phyloP scores from a whole-genome alignment of 2,797 vertebrate species.

The Danionella dracula region DNA sequence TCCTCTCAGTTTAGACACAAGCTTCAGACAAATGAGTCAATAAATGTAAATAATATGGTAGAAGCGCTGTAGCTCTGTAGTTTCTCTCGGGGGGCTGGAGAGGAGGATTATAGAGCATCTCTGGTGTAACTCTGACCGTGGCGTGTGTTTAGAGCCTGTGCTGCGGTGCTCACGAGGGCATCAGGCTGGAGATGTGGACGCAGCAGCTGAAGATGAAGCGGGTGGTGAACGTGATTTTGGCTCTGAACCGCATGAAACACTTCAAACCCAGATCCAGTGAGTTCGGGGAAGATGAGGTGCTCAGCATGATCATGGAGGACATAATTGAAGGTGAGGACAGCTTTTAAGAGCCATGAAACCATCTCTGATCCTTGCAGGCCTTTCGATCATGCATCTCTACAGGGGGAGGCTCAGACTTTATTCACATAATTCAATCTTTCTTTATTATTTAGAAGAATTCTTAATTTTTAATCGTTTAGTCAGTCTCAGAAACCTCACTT shows the following conservation, averaged over 20 bases:
- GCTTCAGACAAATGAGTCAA: too few relatives aligned
- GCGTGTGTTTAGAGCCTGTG: not conserved
- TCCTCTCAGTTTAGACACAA: too few relatives aligned
- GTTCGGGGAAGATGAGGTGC: not conserved
- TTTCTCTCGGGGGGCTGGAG: too few relatives aligned
- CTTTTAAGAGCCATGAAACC: not conserved
- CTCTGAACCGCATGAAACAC: not conserved
- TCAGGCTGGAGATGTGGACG: not conserved
- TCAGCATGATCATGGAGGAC: not conserved
- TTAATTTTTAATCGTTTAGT: too few relatives aligned
- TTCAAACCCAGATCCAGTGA: not conserved
- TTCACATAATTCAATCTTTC: too few relatives aligned
- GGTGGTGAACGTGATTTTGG: not conserved
- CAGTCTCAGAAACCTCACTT: too few relatives aligned
- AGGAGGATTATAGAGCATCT: too few relatives aligned
- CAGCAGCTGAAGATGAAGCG: not conserved
- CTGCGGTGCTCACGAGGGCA: not conserved
- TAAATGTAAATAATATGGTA: too few relatives aligned
- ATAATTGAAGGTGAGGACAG: not conserved
- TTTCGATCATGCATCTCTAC: not conserved
- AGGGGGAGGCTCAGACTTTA: too few relatives aligned
- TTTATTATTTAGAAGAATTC: too few relatives aligned
- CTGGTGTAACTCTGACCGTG: not conserved
- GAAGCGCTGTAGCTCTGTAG: too few relatives aligned
- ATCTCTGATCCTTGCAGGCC: not conserved